phyloP scores from a whole-genome alignment of 2,113 vertebrate species.

The Clarias batrachus region DNA sequence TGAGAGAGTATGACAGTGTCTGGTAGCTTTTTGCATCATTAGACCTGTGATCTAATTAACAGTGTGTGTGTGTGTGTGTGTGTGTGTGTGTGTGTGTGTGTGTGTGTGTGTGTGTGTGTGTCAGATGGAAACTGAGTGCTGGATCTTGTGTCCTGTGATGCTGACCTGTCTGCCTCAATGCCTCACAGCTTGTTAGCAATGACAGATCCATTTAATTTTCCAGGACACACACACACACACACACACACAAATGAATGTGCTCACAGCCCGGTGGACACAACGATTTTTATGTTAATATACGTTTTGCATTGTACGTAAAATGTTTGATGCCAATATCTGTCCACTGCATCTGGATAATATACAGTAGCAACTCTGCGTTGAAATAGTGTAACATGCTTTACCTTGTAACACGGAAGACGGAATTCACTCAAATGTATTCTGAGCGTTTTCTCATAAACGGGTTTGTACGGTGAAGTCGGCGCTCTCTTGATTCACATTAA shows the following conservation, averaged over 20 bases:
- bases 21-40: slow-evolving; percentile 48
- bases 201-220: slow-evolving; percentile 69
- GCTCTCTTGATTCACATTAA: slow-evolving; percentile 24
- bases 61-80: slow-evolving; percentile 48
- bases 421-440: background rate
- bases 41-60: slow-evolving; percentile 43
- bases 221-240: slow-evolving; percentile 46
- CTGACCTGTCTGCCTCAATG: slow-evolving; percentile 68
- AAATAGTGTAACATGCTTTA: background rate
- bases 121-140: slow-evolving; percentile 28
- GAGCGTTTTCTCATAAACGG: background rate
- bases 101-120: slow-evolving; percentile 38
- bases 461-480: background rate
- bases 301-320: background rate
- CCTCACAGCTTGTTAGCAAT: slow-evolving; percentile 77
- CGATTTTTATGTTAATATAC: background rate
- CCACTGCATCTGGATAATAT: background rate
- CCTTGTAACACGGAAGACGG: background rate
- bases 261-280: slow-evolving; percentile 59
- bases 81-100: slow-evolving; percentile 38
- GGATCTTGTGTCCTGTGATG: slow-evolving; percentile 54
- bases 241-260: slow-evolving; percentile 63
- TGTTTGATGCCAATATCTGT: background rate
- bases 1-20: slow-evolving; percentile 50
- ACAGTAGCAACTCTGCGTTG: background rate